Evolutionary conservation across 2,113 vertebrate genomes (phyloP).

Genomic region (Catharus bicknelli): DNA sequence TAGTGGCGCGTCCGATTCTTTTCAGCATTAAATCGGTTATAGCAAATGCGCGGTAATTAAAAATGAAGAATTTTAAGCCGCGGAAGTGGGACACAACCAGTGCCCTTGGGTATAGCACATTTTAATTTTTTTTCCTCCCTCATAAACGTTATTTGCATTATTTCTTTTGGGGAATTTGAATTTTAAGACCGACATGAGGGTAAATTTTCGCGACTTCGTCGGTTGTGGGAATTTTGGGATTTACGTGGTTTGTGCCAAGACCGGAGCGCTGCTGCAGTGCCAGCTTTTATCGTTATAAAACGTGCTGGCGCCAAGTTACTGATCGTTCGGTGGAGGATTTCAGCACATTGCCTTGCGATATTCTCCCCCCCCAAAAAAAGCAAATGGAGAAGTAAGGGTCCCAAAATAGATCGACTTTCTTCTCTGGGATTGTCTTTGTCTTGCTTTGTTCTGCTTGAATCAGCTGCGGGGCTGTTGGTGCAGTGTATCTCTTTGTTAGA

Average conservation of each 20-base stretch:
- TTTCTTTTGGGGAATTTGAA: neutral
- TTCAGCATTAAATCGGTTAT: neutral
- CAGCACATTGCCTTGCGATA: neutral
- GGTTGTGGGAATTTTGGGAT: neutral
- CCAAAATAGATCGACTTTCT: constrained; percentile 31
- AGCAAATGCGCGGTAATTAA: neutral
- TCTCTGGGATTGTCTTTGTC: constrained; percentile 46
- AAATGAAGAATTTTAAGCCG: constrained; percentile 35
- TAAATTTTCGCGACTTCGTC: neutral
- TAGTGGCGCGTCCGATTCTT: neutral
- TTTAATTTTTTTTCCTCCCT: neutral
- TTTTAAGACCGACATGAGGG: neutral
- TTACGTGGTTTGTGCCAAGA: neutral
- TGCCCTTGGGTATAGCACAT: constrained; percentile 3
- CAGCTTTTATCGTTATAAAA: constrained; percentile 42
- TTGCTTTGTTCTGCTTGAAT: constrained; percentile 51
- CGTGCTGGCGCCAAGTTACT: constrained; percentile 16
- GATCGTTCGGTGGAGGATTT: constrained; percentile 11
- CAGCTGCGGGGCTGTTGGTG: constrained; percentile 48
- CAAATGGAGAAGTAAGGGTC: constrained; percentile 23
- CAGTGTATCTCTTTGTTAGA: constrained; percentile 64
- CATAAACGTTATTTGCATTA: neutral
- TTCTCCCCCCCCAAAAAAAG: neutral
- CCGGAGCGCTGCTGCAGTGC: constrained; percentile 14
- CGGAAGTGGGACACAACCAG: constrained; percentile 6